These are phyloP conservation scores for Stegophylla sp. DNA, from an alignment of 2,888 invertebrate species.

Conservation along the genomic window DNA sequence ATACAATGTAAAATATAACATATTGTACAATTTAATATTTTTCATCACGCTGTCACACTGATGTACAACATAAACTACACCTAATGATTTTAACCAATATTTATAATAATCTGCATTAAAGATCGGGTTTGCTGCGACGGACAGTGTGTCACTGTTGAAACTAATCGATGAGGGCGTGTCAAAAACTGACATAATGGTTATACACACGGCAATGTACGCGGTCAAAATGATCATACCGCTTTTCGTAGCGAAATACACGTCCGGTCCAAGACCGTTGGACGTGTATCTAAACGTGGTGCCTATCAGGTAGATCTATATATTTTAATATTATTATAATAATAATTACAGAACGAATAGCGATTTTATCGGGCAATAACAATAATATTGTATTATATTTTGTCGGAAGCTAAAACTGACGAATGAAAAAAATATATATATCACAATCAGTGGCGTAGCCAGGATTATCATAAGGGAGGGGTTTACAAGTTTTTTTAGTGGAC, in stretches of 20 bases:
- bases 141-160: constrained; percentile 92
- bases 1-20: too few species aligned
- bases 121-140: constrained; percentile 94
- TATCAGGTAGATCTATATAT: constrained; percentile 69
- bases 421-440: too few species aligned
- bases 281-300: constrained; percentile 89
- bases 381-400: too few species aligned
- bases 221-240: constrained; percentile 91
- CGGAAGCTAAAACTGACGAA: too few species aligned
- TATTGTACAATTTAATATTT: too few species aligned
- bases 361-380: too few species aligned
- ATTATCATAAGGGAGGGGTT: too few species aligned
- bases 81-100: not conserved
- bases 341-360: not conserved
- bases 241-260: constrained; percentile 80
- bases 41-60: too few species aligned
- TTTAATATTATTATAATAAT: not conserved
- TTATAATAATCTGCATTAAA: constrained; percentile 66
- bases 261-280: constrained; percentile 87
- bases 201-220: constrained; percentile 92
- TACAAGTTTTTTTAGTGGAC: too few species aligned
- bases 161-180: constrained; percentile 95
- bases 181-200: constrained; percentile 88
- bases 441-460: too few species aligned
- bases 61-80: too few species aligned